These are phyloP conservation scores for Calyptommatus sinebrachiatus DNA, from an alignment of 2,113 vertebrate species.

Conservation along the genomic window DNA sequence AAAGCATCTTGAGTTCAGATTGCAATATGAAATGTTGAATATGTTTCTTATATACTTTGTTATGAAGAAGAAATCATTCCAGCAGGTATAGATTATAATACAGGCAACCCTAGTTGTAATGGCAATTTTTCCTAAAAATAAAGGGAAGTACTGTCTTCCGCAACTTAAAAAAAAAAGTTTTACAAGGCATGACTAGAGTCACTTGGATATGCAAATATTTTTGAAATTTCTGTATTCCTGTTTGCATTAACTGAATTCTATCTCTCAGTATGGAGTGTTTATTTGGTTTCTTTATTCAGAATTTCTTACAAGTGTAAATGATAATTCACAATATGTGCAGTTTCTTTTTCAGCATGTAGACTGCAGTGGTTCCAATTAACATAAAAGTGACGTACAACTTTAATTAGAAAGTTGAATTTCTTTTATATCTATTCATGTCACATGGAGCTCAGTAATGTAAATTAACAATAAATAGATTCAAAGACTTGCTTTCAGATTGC, in stretches of 20 bases:
- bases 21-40: too few relatives aligned
- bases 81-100: too few relatives aligned
- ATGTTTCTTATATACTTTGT: too few relatives aligned
- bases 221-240: too few relatives aligned
- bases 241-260: neutral
- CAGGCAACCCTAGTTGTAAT: too few relatives aligned
- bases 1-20: neutral
- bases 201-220: too few relatives aligned
- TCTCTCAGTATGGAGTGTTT: neutral
- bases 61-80: too few relatives aligned
- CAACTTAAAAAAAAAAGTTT: too few relatives aligned
- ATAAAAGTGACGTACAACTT: neutral
- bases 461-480: neutral
- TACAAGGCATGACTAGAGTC: too few relatives aligned
- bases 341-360: neutral
- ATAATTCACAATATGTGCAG: neutral
- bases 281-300: neutral
- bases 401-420: neutral
- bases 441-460: neutral
- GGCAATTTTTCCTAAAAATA: too few relatives aligned
- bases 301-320: neutral
- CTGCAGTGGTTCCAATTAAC: neutral
- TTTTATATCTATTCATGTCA: neutral
- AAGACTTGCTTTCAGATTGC: neutral
- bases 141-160: too few relatives aligned